These are phyloP conservation scores for Molanna angustata DNA, from an alignment of 2,888 invertebrate genomes.

Conservation along the genomic window DNA sequence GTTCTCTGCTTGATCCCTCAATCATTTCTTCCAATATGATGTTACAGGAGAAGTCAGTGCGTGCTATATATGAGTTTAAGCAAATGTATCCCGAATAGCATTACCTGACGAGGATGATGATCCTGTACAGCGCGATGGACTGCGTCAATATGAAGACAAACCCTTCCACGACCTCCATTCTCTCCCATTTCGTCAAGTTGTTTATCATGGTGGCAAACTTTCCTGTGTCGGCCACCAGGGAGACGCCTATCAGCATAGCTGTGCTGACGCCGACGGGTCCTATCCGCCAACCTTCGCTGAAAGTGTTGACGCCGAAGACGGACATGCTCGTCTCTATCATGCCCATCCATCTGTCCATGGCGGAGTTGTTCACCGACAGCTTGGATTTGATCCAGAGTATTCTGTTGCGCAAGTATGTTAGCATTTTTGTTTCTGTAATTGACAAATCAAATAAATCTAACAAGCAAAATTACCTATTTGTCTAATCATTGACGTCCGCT, in stretches of 20 bases:
- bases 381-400: background rate
- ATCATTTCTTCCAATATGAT: too few relatives aligned
- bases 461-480: too few relatives aligned
- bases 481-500: too few relatives aligned
- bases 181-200: constrained; percentile 38
- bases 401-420: background rate
- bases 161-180: constrained; percentile 32
- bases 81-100: background rate
- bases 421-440: too few relatives aligned
- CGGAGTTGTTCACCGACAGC: too few relatives aligned
- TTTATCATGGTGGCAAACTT: constrained; percentile 42
- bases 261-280: constrained; percentile 3
- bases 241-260: constrained; percentile 18
- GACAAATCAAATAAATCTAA: too few relatives aligned
- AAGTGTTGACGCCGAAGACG: constrained; percentile 25
- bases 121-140: constrained; percentile 17
- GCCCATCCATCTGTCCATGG: constrained; percentile 20
- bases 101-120: constrained; percentile 21
- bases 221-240: constrained; percentile 39
- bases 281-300: constrained; percentile 12
- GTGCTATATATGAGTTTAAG: too few relatives aligned
- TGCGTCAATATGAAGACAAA: constrained; percentile 26
- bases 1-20: too few relatives aligned
- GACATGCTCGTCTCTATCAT: constrained; percentile 7
- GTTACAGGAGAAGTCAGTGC: background rate